Evolutionary conservation across 2,888 invertebrate species (phyloP).

Genomic region (Hemicrepidius hirtus): DNA sequence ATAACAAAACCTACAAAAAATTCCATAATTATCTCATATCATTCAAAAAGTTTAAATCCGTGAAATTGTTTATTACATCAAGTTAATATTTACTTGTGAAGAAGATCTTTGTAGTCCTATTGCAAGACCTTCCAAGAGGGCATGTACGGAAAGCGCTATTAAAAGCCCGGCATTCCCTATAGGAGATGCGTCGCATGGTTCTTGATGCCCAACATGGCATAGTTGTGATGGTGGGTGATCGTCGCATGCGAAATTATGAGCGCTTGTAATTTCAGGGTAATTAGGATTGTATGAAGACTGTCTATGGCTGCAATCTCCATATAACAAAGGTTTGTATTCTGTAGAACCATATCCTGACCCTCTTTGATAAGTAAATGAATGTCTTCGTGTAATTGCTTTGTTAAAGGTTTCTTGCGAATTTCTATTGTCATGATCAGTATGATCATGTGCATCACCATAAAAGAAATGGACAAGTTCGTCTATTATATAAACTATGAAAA

Average conservation of each 20-base stretch:
- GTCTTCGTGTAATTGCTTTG: constrained; percentile 40
- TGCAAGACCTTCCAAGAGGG: constrained; percentile 86
- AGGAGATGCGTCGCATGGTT: constrained; percentile 77
- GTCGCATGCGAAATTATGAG: constrained; percentile 18
- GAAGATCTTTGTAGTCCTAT: constrained; percentile 83
- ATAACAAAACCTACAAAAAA: constrained; percentile 79
- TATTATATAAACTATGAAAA: constrained; percentile 82
- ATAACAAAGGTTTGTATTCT: constrained; percentile 36
- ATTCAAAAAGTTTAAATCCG: too few relatives aligned
- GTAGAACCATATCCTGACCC: constrained; percentile 38
- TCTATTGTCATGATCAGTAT: constrained; percentile 40
- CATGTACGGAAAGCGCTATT: constrained; percentile 85
- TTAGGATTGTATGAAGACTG: constrained; percentile 11
- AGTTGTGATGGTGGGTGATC: constrained; percentile 68
- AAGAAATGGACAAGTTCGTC: constrained; percentile 84
- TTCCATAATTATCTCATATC: too few relatives aligned
- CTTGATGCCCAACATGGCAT: constrained; percentile 81
- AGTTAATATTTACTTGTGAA: constrained; percentile 73
- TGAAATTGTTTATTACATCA: background rate
- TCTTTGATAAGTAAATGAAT: constrained; percentile 37
- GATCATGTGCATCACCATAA: constrained; percentile 72
- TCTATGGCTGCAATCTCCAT: constrained; percentile 26
- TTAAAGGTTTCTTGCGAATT: constrained; percentile 31
- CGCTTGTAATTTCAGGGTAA: background rate
- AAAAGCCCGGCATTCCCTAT: constrained; percentile 81